phyloP scores from a whole-genome alignment of 2,113 vertebrate genomes.

The Mormyrus lacerda region DNA sequence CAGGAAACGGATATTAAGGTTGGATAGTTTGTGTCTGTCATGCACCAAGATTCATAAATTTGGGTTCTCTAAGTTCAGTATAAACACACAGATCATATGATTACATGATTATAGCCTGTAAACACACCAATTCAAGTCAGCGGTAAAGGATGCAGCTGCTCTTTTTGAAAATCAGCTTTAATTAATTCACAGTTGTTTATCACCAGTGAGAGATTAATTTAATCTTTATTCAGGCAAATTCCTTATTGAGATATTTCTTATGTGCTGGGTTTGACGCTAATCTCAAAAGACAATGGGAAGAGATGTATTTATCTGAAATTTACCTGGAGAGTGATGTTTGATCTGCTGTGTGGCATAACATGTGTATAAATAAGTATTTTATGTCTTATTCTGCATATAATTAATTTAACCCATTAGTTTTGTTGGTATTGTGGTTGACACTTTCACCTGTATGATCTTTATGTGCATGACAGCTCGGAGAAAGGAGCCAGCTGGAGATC shows the following conservation, averaged over 20 bases:
- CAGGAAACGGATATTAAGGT: background rate
- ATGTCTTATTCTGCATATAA: background rate
- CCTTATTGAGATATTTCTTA: background rate
- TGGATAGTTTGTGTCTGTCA: background rate
- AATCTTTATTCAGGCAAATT: background rate
- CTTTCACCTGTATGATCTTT: background rate
- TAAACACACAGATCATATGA: background rate
- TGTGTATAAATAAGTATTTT: background rate
- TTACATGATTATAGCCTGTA: background rate
- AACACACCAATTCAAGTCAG: background rate
- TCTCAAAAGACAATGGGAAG: background rate
- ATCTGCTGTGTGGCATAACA: background rate
- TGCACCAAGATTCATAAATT: background rate
- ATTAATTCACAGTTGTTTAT: conserved; percentile 6
- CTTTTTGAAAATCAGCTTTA: background rate
- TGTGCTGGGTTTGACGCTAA: background rate
- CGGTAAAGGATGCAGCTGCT: background rate
- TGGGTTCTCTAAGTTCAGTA: background rate
- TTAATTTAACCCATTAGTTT: background rate
- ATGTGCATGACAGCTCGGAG: background rate
- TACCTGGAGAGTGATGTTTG: background rate
- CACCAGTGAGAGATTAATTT: background rate
- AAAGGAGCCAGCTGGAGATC: background rate
- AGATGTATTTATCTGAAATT: background rate
- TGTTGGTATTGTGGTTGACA: background rate